These are phyloP conservation scores for Orthosia gracilis DNA, from an alignment of 2,888 invertebrate species.

Conservation along the genomic window DNA sequence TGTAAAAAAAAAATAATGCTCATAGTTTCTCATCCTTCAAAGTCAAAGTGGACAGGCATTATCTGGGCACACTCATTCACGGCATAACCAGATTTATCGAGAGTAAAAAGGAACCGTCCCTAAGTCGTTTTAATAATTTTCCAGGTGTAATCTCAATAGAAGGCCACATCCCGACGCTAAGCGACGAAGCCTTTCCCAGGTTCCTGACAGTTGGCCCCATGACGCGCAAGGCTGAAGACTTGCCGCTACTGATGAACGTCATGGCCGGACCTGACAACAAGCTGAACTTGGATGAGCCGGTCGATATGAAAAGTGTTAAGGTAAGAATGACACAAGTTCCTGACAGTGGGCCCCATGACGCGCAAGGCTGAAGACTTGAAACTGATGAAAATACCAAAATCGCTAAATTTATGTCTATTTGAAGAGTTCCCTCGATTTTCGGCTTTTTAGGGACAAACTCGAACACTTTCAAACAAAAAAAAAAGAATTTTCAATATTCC, in stretches of 20 bases:
- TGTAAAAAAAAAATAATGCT: no score
- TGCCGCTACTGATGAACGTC: conserved; percentile 92
- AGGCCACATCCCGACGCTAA: conserved; percentile 92
- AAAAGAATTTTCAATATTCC: no score
- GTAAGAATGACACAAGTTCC: conserved; percentile 82
- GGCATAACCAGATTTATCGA: no score
- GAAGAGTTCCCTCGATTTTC: no score
- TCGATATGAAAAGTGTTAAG: conserved; percentile 85
- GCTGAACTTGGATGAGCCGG: conserved; percentile 88
- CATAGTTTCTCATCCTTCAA: no score
- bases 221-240: conserved; percentile 94
- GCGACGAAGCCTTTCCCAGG: conserved; percentile 86
- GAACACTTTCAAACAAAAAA: no score
- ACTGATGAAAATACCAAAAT: conserved; percentile 84
- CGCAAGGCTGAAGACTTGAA: conserved; percentile 95
- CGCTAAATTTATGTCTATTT: no score
- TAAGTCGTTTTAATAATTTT: neutral
- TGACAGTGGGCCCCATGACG: conserved; percentile 95
- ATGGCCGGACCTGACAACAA: conserved; percentile 89
- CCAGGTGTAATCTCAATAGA: conserved; percentile 90
- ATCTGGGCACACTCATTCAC: no score
- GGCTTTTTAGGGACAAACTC: no score
- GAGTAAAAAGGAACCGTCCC: no score
- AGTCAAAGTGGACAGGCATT: no score
- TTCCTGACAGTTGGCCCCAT: conserved; percentile 94